These are phyloP conservation scores for Nipponia nippon DNA, from an alignment of 2,113 vertebrate species.

Conservation along the genomic window DNA sequence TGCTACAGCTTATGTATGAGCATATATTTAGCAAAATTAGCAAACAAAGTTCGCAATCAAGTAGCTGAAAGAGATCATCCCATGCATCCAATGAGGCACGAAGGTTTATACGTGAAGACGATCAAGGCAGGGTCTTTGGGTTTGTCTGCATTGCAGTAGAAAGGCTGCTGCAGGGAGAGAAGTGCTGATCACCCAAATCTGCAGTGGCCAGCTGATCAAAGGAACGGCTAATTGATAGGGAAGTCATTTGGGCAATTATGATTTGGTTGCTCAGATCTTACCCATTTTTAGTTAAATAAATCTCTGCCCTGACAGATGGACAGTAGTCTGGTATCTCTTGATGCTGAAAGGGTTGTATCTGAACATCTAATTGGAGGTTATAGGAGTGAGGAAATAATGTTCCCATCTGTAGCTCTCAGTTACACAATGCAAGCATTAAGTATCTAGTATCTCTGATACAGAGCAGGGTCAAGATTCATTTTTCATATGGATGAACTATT, in stretches of 20 bases:
- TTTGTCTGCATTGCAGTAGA: neutral
- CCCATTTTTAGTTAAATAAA: neutral
- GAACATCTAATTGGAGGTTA: neutral
- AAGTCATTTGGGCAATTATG: neutral
- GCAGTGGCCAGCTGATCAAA: neutral
- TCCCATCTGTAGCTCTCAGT: neutral
- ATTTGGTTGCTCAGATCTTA: neutral
- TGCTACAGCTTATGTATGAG: neutral
- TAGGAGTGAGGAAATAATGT: neutral
- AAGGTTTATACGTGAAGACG: neutral
- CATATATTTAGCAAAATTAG: neutral
- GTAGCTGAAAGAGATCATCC: neutral
- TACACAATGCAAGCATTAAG: neutral
- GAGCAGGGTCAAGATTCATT: neutral
- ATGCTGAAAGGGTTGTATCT: neutral
- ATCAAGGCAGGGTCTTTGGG: neutral
- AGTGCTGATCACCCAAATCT: neutral
- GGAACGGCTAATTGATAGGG: neutral
- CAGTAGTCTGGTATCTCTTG: neutral
- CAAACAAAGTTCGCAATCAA: neutral
- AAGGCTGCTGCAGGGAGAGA: neutral
- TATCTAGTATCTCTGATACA: neutral
- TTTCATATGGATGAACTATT: neutral
- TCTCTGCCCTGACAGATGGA: neutral
- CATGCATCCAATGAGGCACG: rapidly evolving